phyloP scores from a whole-genome alignment of 1,140 invertebrate species.

The Chironomus tepperi region DNA sequence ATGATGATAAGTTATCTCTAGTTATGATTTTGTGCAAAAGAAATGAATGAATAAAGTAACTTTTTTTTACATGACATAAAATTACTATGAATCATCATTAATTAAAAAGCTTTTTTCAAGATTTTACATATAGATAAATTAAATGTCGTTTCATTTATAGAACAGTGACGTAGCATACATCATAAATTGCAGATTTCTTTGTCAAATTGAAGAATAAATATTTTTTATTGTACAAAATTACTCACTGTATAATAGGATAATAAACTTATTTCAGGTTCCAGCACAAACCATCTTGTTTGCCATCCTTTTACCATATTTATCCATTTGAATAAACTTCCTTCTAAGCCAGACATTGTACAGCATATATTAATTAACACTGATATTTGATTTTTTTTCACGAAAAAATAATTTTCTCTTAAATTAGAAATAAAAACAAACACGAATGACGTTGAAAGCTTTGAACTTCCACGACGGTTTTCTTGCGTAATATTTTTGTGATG shows the following conservation, averaged over 20 bases:
- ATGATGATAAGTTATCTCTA: no score
- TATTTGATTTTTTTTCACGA: no score
- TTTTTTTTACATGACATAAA: neutral
- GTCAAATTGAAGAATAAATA: neutral
- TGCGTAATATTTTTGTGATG: no score
- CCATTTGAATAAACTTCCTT: constrained; percentile 99
- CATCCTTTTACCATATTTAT: constrained; percentile 99
- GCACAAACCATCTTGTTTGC: constrained; percentile 99
- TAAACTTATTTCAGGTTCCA: constrained; percentile 90
- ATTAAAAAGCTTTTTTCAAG: neutral
- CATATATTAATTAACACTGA: no score
- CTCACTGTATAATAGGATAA: constrained; percentile 96
- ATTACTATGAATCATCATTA: neutral
- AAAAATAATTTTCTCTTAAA: no score
- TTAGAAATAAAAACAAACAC: no score
- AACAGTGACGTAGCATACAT: no score
- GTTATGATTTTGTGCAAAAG: no score
- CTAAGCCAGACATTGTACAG: constrained; percentile 52
- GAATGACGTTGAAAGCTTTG: no score
- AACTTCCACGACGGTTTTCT: no score
- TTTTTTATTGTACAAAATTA: constrained; percentile 29
- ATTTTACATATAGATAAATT: neutral
- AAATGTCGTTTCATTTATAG: no score
- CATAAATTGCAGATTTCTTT: neutral
- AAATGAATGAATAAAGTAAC: neutral